phyloP scores from a whole-genome alignment of 1,140 invertebrate genomes.

The Aradophagus sp. region DNA sequence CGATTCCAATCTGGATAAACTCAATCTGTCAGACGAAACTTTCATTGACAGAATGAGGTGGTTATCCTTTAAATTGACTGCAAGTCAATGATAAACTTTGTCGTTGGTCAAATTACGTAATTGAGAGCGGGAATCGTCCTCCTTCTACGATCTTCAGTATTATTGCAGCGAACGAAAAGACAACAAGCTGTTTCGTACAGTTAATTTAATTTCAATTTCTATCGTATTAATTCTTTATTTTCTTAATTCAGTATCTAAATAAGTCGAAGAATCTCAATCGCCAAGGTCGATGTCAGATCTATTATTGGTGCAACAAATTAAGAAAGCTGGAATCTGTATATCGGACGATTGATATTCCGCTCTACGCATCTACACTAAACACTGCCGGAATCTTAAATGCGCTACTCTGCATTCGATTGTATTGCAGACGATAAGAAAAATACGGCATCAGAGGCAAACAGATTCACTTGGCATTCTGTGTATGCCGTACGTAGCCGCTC shows the following conservation, averaged over 20 bases:
- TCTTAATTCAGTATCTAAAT: not conserved
- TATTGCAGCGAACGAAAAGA: too few relatives aligned
- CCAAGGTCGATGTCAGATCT: slow-evolving; percentile 46
- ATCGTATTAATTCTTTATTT: not conserved
- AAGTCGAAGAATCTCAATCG: slow-evolving; percentile 19
- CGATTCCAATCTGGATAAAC: slow-evolving; percentile 16
- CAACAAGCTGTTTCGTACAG: too few relatives aligned
- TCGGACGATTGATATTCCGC: slow-evolving; percentile 61
- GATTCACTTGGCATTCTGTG: slow-evolving; percentile 42
- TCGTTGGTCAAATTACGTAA: too few relatives aligned
- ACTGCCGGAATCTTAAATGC: slow-evolving; percentile 63
- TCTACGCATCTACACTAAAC: slow-evolving; percentile 51
- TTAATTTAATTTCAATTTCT: slow-evolving; percentile 2
- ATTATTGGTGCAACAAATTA: slow-evolving; percentile 43
- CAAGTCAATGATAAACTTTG: too few relatives aligned
- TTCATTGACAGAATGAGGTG: slow-evolving; percentile 7
- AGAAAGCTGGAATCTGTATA: slow-evolving; percentile 51
- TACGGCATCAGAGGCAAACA: slow-evolving; percentile 21
- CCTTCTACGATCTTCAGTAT: too few relatives aligned
- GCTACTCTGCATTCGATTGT: slow-evolving; percentile 40
- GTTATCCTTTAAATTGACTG: slow-evolving; percentile 1
- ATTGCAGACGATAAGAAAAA: slow-evolving; percentile 39
- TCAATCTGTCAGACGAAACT: slow-evolving; percentile 20
- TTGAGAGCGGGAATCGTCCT: too few relatives aligned
- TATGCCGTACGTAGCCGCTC: slow-evolving; percentile 13